These are phyloP conservation scores for Brassicogethes aeneus DNA, from an alignment of 2,888 invertebrate genomes.

Conservation along the genomic window DNA sequence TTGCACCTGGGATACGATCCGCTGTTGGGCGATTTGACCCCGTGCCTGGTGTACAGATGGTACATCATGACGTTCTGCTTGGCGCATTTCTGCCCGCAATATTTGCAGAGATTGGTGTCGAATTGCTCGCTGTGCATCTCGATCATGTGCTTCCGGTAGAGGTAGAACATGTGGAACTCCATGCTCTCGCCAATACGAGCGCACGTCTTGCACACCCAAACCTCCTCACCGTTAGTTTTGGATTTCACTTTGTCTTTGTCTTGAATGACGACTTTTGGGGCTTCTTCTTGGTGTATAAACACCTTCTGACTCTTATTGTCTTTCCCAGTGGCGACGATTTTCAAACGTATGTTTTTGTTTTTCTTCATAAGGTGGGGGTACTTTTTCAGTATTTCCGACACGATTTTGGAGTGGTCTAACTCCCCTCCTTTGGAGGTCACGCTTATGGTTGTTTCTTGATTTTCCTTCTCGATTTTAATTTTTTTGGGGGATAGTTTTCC, in stretches of 20 bases:
- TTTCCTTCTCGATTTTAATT: constrained; percentile 54
- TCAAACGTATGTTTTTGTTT: constrained; percentile 78
- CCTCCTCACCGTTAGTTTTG: constrained; percentile 55
- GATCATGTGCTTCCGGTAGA: constrained; percentile 72
- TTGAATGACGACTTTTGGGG: not conserved
- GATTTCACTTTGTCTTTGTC: not conserved
- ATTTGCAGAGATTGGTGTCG: constrained; percentile 69
- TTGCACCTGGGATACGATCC: constrained; percentile 73
- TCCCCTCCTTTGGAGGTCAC: constrained; percentile 26
- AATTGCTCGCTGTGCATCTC: constrained; percentile 73
- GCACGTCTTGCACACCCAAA: constrained; percentile 76
- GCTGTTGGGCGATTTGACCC: constrained; percentile 59
- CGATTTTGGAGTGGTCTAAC: constrained; percentile 69
- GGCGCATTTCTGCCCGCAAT: constrained; percentile 69
- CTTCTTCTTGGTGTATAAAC: too few relatives aligned
- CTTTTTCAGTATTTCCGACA: constrained; percentile 78
- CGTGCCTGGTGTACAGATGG: constrained; percentile 74
- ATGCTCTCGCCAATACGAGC: constrained; percentile 53
- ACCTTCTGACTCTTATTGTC: not conserved
- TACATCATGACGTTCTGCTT: constrained; percentile 67
- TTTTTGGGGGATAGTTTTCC: constrained; percentile 37
- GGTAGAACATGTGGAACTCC: constrained; percentile 68
- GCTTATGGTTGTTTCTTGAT: constrained; percentile 37
- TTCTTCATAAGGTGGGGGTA: constrained; percentile 81
- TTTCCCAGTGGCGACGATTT: too few relatives aligned